phyloP scores from a whole-genome alignment of 2,113 vertebrate species.

The Anhinga anhinga region DNA sequence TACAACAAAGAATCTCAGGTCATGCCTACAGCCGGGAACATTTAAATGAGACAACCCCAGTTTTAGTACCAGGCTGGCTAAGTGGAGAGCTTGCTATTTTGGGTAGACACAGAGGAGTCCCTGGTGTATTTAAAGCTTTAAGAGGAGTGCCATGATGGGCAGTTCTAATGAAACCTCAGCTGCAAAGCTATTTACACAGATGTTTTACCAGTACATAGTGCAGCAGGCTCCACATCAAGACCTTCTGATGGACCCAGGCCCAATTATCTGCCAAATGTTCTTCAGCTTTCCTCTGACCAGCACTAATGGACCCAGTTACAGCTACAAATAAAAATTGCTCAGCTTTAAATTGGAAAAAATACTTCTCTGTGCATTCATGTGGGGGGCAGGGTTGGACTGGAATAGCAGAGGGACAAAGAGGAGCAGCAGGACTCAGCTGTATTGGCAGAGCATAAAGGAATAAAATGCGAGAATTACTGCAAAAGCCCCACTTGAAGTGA shows the following conservation, averaged over 20 bases:
- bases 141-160: not conserved
- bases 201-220: not conserved
- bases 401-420: not conserved
- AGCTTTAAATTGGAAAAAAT: constrained; percentile 17
- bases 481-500: constrained; percentile 25
- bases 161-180: constrained; percentile 18
- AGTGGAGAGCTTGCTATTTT: not conserved
- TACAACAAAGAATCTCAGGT: not conserved
- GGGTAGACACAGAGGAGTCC: not conserved
- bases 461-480: not conserved
- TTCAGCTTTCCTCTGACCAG: constrained; percentile 1
- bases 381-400: not conserved
- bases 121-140: not conserved
- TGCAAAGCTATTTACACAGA: constrained; percentile 11
- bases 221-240: not conserved
- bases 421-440: constrained; percentile 17
- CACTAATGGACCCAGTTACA: constrained; percentile 25
- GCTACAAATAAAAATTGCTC: constrained; percentile 6
- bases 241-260: constrained; percentile 8
- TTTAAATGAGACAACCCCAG: not conserved
- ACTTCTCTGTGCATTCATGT: not conserved
- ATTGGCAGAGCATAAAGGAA: constrained; percentile 8
- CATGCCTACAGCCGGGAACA: not conserved
- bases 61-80: not conserved
- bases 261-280: constrained; percentile 45